These are phyloP conservation scores for Limonius californicus DNA, from an alignment of 1,140 invertebrate genomes.

Conservation along the genomic window DNA sequence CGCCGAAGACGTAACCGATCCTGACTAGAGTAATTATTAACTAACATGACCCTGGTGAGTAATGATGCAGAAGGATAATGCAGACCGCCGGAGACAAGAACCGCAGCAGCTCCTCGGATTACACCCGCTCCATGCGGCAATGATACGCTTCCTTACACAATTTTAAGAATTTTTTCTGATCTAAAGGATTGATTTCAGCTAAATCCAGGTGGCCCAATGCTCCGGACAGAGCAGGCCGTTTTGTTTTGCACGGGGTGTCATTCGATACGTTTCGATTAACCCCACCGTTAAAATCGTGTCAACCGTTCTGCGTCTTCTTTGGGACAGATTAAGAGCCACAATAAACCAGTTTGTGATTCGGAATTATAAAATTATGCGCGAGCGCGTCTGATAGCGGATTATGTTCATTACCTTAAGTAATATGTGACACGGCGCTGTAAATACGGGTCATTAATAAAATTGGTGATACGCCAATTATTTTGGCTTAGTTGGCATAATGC, in stretches of 20 bases:
- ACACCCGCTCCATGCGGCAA: background rate
- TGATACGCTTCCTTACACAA: slow-evolving; percentile 14
- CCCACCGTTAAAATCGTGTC: background rate
- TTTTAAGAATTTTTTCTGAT: slow-evolving; percentile 12
- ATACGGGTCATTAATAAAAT: too few species aligned
- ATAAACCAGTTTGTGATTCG: background rate
- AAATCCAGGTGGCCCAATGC: slow-evolving; percentile 2
- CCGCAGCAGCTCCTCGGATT: slow-evolving; percentile 4
- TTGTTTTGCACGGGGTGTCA: slow-evolving; percentile 8
- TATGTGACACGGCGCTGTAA: too few species aligned
- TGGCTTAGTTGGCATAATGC: too few species aligned
- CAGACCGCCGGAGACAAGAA: slow-evolving; percentile 8
- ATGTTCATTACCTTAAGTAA: too few species aligned
- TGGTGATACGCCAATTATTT: too few species aligned
- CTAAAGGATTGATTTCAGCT: slow-evolving; percentile 4
- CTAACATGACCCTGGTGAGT: background rate
- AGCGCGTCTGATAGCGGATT: too few species aligned
- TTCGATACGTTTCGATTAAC: background rate
- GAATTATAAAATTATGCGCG: too few species aligned
- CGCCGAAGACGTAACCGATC: slow-evolving; percentile 1
- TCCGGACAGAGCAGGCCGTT: background rate
- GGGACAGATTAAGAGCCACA: background rate
- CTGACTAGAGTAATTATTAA: background rate
- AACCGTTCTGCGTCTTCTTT: background rate
- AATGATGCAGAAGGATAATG: slow-evolving; percentile 10